Base-by-base conservation (phyloP, 2,113 vertebrate genomes). In the Gobiocypris rarus region DNA sequence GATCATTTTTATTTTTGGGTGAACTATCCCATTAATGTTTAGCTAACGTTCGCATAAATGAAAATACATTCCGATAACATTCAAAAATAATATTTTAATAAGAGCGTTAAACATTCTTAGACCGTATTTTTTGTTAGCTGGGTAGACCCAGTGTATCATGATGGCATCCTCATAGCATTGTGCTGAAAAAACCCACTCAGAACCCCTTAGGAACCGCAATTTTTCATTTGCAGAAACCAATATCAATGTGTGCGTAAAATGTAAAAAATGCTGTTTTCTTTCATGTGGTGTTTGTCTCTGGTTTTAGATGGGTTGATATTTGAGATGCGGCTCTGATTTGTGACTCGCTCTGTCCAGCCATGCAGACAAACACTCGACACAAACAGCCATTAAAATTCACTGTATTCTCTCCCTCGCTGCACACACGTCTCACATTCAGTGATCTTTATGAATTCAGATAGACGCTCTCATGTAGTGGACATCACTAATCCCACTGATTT, bases 381-480 rank as follows among this genome's bases (percentile, higher is more conserved):
- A 81, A 85, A 82, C 84, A 85, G 71, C 48, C 59, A 82, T 85
- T 82, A 48, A 69, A 85, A 75, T 85, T 81, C 58, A 81, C 70
- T 50, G 24, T 78, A 75, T 59, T 75, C 70, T 85, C 71, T 71
- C n/a, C 10, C 77, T 38, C 14, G 38, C 83, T 78, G 26, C 31
- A 43, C 34, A 28, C 63, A 45, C 52, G 17, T 24, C 63, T 14
- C 48, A 54, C 61, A 78, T 26, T 58, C 15, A 43, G 43, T 52
- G 79, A 50, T 69, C 17, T 34, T 56, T 54, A 75, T 71, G 45
- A 48, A 19, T 56, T 76, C 19, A 58, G 28, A 58, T 56, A 41
- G 75, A 58, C 3, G 2, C 22, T 76, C 0, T 76, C 19, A 13
- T 58, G 50, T 1, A 56, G 10, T 76, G 31, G 52, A 22, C 38